These are phyloP conservation scores for Lytechinus pictus DNA, from an alignment of 35 echinoderm and acorn worm genomes.

Conservation along the genomic window DNA sequence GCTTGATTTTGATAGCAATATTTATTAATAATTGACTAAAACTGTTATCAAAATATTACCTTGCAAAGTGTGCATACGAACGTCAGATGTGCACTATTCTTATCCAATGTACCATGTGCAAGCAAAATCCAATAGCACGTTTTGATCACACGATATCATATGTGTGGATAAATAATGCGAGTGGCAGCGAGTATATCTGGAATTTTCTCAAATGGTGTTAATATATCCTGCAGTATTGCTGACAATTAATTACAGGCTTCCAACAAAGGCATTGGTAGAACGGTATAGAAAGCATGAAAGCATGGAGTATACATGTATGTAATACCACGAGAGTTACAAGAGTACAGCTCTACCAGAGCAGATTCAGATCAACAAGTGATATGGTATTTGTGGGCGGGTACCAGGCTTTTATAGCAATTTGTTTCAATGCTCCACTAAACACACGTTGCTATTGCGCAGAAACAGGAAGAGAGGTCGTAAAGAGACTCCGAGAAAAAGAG, in stretches of 20 bases:
- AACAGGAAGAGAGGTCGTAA: neutral
- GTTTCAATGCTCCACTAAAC: neutral
- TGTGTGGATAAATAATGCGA: too few relatives aligned
- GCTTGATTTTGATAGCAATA: too few relatives aligned
- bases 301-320: neutral
- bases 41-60: too few relatives aligned
- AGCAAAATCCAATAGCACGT: too few relatives aligned
- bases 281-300: neutral
- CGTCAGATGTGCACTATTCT: too few relatives aligned
- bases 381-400: neutral
- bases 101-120: too few relatives aligned
- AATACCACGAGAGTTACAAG: neutral
- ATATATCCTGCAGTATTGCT: too few relatives aligned
- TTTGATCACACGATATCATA: too few relatives aligned
- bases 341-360: neutral
- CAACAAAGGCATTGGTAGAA: neutral
- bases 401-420: neutral
- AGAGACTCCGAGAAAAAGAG: neutral
- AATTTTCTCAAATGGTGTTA: too few relatives aligned
- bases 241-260: neutral
- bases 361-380: neutral
- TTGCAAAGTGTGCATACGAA: too few relatives aligned
- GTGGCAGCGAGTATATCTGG: too few relatives aligned
- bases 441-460: neutral
- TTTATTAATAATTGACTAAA: too few relatives aligned